Base-by-base conservation (phyloP, 2,797 vertebrate species). In the Xenops minutus region DNA sequence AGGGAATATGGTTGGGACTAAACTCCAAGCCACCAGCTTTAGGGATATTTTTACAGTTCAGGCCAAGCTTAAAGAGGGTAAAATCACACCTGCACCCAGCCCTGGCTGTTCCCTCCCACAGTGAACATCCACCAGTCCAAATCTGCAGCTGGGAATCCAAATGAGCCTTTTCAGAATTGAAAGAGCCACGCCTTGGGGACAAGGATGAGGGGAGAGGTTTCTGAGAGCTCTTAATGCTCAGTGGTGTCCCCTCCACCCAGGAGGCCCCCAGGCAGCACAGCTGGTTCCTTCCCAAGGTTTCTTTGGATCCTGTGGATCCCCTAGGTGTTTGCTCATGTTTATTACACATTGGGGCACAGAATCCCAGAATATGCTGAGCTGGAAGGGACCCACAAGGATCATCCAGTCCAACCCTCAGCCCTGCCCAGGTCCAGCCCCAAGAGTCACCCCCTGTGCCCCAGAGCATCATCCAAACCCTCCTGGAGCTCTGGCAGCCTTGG, bases 1-100 rank as follows among this genome's bases (percentile, higher is more conserved):
- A 16, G 64, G 48, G 7, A 54, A 12, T 0, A 0, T 0, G 1
- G 30, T 22, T 27, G 54, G 39, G 66, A 49, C n/a, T 26, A 6
- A 81, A 8, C n/a, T 48, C 55, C 64, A 27, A 74, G 44, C 17
- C n/a, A 51, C 32, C 48, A 72, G 34, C 36, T 89, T 75, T 29
- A 52, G 49, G 66, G 49, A 36, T 12, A 5, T 34, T 12, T 71
- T 52, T 63, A 16, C 67, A 49, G 32, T 56, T n/a, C 23, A 76
- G 55, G 30, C 24, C 49, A 29, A 14, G 22, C 32, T 72, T 68
- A 7, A 61, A 76, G 67, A 64, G 30, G 58, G 39, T 46, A 66
- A 43, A 10, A 48, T 22, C 46, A 79, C 26, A 30, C 63, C 44
- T 0, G 1, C 44, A 7, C 27, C 27, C 73, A 76, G 41, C 21